A percentile compares a stretch with the other conserved stretches of the same genome.
Evolutionary conservation across 2,797 vertebrate genomes (phyloP).

Genomic region (Syncerus caffer): DNA sequence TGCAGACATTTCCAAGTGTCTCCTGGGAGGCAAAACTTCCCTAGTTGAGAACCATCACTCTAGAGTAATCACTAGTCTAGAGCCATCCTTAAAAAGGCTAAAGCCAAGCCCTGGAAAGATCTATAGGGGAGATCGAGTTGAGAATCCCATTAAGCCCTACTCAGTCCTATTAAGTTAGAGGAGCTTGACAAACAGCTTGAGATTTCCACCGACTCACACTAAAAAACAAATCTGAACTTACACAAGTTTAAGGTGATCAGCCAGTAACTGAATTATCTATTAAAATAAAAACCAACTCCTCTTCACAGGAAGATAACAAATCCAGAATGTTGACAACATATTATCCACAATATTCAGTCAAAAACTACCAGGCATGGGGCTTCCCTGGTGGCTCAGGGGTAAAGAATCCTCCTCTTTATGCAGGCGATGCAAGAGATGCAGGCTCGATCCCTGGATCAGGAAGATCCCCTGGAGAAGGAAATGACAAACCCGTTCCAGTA

Average conservation of each 20-base stretch:
- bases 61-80: neutral
- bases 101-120: neutral
- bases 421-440: neutral
- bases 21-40: neutral
- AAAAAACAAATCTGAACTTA: neutral
- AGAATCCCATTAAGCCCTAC: neutral
- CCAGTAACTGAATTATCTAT: neutral
- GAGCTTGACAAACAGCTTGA: neutral
- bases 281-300: neutral
- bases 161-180: neutral
- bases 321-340: neutral
- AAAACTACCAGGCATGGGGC: neutral
- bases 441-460: rapidly evolving
- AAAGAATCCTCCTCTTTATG: neutral
- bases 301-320: constrained; percentile 5
- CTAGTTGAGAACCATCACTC: neutral
- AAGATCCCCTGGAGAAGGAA: neutral
- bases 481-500: neutral
- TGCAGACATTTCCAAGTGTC: neutral
- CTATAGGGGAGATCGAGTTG: neutral
- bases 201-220: neutral
- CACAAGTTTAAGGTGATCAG: neutral
- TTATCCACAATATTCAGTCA: neutral
- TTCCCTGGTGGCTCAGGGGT: neutral
- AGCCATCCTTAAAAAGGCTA: neutral